A percentile compares a stretch with the other conserved stretches of the same genome.
phyloP scores from a whole-genome alignment of 2,888 invertebrate genomes.

The Ganaspis brasiliensis region DNA sequence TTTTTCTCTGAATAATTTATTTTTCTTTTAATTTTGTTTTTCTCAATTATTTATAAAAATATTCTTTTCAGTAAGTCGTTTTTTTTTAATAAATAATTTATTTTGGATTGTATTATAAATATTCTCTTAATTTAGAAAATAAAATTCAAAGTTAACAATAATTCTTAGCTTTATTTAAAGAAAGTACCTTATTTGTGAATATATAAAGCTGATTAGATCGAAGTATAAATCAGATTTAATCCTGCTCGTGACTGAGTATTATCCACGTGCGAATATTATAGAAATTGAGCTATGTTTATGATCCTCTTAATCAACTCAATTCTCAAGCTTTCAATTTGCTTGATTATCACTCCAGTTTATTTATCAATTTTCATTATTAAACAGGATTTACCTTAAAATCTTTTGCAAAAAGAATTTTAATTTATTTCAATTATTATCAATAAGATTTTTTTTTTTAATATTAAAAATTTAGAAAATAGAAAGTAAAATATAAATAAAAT shows the following conservation, averaged over 20 bases:
- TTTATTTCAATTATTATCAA: too few species aligned
- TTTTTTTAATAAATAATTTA: too few species aligned
- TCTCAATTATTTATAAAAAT: too few species aligned
- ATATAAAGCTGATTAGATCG: slow-evolving; percentile 6
- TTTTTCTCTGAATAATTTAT: too few species aligned
- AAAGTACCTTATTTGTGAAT: slow-evolving; percentile 2
- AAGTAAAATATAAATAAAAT: too few species aligned
- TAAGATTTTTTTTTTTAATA: too few species aligned
- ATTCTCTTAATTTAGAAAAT: not conserved
- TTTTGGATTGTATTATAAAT: too few species aligned
- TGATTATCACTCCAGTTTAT: too few species aligned
- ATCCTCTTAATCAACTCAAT: slow-evolving; percentile 19
- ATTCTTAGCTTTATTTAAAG: not conserved
- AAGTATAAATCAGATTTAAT: not conserved
- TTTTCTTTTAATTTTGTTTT: too few species aligned
- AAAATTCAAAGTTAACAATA: not conserved
- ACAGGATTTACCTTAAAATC: not conserved
- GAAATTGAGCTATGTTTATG: slow-evolving; percentile 1
- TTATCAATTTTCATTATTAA: too few species aligned
- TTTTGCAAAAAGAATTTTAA: not conserved
- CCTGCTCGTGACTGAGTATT: slow-evolving; percentile 17
- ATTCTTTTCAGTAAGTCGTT: too few species aligned
- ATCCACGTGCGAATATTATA: slow-evolving; percentile 29
- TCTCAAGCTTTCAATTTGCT: not conserved
- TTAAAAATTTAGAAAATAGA: too few species aligned